These are phyloP conservation scores for Sericinus montela DNA, from an alignment of 2,888 invertebrate species.

Conservation along the genomic window DNA sequence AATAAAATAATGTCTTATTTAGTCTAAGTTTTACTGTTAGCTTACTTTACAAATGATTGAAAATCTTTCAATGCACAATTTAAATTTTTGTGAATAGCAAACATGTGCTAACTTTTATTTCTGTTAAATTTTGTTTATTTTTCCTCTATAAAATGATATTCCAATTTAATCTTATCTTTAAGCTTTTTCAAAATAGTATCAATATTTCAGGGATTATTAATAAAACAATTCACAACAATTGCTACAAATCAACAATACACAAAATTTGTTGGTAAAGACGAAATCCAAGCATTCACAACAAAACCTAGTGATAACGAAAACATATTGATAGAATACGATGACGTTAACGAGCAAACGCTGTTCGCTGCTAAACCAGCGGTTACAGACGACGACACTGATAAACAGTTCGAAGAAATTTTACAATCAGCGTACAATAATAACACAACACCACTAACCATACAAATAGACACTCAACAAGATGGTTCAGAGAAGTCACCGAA, in stretches of 20 bases:
- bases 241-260: constrained; percentile 64
- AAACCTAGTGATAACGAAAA: constrained; percentile 47
- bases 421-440: constrained; percentile 47
- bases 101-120: constrained; percentile 7
- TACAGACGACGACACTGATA: constrained; percentile 61
- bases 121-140: not conserved
- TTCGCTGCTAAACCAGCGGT: constrained; percentile 56
- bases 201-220: constrained; percentile 70
- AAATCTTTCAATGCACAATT: constrained; percentile 9
- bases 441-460: constrained; percentile 25
- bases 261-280: constrained; percentile 49
- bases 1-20: constrained; percentile 1
- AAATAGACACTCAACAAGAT: constrained; percentile 33
- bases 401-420: constrained; percentile 63
- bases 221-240: constrained; percentile 68
- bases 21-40: constrained; percentile 5
- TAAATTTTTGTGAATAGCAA: constrained; percentile 16
- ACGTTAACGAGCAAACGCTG: constrained; percentile 45
- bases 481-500: constrained; percentile 52
- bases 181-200: constrained; percentile 4
- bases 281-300: constrained; percentile 48
- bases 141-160: not conserved
- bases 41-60: not conserved
- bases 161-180: not conserved
- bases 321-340: constrained; percentile 68